These are phyloP conservation scores for Zosterops japonicus DNA, from an alignment of 2,113 vertebrate genomes.

Conservation along the genomic window DNA sequence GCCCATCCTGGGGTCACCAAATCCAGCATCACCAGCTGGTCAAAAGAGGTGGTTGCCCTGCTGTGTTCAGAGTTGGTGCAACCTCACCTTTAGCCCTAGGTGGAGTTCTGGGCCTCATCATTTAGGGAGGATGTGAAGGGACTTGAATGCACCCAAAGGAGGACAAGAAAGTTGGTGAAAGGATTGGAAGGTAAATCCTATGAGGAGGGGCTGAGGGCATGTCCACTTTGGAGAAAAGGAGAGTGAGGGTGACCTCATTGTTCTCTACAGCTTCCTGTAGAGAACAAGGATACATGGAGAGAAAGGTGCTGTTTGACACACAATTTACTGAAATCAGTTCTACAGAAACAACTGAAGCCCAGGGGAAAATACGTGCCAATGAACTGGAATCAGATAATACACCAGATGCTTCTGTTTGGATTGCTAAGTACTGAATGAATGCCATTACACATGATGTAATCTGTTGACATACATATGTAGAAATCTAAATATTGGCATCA, in stretches of 20 bases:
- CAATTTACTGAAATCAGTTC: background rate
- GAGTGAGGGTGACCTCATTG: background rate
- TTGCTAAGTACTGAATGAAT: background rate
- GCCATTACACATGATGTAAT: background rate
- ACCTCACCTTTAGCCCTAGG: background rate
- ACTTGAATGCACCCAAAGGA: background rate
- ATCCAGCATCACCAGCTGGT: accelerated
- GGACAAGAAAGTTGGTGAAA: background rate
- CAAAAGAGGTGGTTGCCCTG: accelerated
- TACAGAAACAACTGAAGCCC: background rate
- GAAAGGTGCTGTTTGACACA: background rate
- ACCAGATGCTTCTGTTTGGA: background rate
- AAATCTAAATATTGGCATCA: background rate
- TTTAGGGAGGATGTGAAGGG: background rate
- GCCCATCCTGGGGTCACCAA: background rate
- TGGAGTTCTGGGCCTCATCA: background rate
- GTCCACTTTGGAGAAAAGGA: background rate
- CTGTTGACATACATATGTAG: background rate
- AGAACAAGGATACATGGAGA: background rate
- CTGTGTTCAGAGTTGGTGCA: background rate
- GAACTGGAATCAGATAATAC: background rate
- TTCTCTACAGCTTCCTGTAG: background rate
- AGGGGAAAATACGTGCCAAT: background rate
- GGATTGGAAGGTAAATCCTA: background rate
- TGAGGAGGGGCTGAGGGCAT: background rate